Evolutionary conservation across 64 coral and sea anemone species (phyloP).

Genomic region (Trachythela sp.): DNA sequence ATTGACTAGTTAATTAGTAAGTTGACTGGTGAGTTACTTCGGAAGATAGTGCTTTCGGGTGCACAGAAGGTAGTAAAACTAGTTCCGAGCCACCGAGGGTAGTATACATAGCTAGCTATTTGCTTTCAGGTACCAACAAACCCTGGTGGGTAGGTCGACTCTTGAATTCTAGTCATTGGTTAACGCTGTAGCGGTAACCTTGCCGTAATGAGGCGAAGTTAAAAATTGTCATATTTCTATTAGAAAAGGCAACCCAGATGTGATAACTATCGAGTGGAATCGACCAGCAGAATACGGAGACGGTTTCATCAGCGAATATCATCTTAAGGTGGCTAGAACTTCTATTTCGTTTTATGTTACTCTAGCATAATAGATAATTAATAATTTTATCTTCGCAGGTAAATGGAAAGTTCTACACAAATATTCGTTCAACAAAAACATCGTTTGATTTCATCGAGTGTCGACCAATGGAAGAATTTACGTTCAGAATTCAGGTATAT

Average conservation of each 20-base stretch:
- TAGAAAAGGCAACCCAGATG: constrained; percentile 34
- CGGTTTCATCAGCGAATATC: constrained; percentile 48
- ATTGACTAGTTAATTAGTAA: no score
- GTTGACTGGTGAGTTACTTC: no score
- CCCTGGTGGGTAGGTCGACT: no score
- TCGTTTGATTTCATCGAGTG: neutral
- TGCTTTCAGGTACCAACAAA: no score
- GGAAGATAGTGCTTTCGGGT: no score
- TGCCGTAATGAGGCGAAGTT: no score
- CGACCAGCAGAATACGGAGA: constrained; percentile 57
- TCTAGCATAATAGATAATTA: neutral
- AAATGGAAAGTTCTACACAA: constrained; percentile 10
- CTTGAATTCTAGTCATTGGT: no score
- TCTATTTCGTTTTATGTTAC: neutral
- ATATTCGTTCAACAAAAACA: neutral
- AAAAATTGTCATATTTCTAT: neutral
- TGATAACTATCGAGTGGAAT: constrained; percentile 57
- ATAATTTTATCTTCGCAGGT: neutral
- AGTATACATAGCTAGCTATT: no score
- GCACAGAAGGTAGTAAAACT: no score
- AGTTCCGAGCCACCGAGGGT: no score
- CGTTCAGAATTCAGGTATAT: neutral
- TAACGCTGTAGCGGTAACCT: no score
- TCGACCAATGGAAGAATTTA: neutral
- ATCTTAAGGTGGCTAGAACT: constrained; percentile 43